Evolutionary conservation across 2,888 invertebrate species (phyloP).

Genomic region (Mermis nigrescens): DNA sequence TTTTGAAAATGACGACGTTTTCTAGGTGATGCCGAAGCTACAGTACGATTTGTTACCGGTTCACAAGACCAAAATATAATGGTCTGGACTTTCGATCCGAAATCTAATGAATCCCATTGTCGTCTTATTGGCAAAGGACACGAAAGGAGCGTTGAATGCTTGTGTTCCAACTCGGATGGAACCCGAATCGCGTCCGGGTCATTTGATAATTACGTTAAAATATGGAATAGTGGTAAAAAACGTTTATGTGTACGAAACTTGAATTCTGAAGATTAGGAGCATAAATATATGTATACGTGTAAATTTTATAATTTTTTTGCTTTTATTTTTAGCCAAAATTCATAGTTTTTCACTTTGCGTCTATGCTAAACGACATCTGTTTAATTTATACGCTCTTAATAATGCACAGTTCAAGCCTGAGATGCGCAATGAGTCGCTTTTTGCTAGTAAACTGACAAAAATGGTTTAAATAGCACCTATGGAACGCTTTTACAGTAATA

Average conservation of each 20-base stretch:
- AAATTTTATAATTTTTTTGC: background rate
- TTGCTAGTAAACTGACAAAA: too few species aligned
- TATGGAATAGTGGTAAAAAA: constrained; percentile 34
- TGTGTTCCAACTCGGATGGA: constrained; percentile 52
- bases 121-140: constrained; percentile 68
- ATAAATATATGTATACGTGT: too few species aligned
- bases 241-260: too few species aligned
- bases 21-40: constrained; percentile 5
- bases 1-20: too few species aligned
- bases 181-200: constrained; percentile 35
- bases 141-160: constrained; percentile 70
- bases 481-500: too few species aligned
- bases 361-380: too few species aligned
- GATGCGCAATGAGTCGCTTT: too few species aligned
- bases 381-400: too few species aligned
- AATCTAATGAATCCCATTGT: constrained; percentile 43
- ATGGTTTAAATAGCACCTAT: too few species aligned
- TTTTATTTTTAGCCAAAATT: background rate
- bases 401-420: too few species aligned
- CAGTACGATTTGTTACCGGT: constrained; percentile 17
- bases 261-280: too few species aligned
- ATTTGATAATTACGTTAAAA: constrained; percentile 37
- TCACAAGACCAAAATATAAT: constrained; percentile 21
- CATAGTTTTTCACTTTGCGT: too few species aligned
- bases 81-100: constrained; percentile 4